Conservation (phyloP, 2,797 vertebrate genomes). For the Tamandua tetradactyla region DNA sequence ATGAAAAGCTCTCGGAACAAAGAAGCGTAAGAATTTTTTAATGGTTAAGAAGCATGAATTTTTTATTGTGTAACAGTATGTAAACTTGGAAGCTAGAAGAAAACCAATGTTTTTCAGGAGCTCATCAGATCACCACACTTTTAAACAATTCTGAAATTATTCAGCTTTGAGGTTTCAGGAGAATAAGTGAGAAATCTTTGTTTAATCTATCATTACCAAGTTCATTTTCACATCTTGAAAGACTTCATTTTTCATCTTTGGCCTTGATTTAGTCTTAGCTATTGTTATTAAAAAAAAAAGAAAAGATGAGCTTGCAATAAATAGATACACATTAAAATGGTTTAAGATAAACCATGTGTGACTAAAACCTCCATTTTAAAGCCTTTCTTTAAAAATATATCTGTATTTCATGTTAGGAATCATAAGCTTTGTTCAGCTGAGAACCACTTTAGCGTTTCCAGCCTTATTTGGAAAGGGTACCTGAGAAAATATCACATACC, state of each 20-base stretch:
- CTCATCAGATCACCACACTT: not conserved
- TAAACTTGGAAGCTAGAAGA: constrained; percentile 20
- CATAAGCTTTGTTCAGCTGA: not conserved
- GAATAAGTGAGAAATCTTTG: not conserved
- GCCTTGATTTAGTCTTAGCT: constrained; percentile 52
- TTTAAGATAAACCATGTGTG: constrained; percentile 24
- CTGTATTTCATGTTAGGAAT: not conserved
- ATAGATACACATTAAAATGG: constrained; percentile 25
- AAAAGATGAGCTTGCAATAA: constrained; percentile 48
- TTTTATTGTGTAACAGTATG: not conserved
- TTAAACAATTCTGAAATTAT: not conserved
- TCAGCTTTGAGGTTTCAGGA: not conserved
- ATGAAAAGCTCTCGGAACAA: not conserved
- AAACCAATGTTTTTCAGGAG: not conserved
- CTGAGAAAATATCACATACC: not conserved
- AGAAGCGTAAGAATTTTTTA: not conserved
- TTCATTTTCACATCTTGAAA: constrained; percentile 62
- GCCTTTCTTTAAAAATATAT: not conserved
- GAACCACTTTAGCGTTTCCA: not conserved
- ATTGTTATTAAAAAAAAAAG: constrained; percentile 55
- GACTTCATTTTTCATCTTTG: constrained; percentile 44
- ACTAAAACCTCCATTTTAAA: constrained; percentile 28
- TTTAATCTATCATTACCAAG: not conserved
- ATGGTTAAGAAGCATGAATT: too few species aligned
- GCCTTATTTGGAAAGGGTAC: not conserved